phyloP scores from a whole-genome alignment of 2,797 vertebrate genomes.

The Alcedo quadribrachys region DNA sequence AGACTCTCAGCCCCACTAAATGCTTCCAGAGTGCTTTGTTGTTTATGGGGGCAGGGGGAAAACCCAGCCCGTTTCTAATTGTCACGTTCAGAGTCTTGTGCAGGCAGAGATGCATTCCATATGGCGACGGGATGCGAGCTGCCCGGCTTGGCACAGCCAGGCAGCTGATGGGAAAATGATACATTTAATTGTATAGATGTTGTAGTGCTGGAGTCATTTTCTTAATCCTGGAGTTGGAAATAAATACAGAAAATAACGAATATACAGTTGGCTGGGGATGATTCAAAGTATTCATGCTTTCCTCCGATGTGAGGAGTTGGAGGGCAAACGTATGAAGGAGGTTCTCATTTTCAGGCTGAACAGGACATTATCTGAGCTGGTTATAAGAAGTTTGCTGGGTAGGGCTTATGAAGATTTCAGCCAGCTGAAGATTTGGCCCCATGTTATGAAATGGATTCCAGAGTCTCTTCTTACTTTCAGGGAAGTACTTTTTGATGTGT shows the following conservation, averaged over 20 bases:
- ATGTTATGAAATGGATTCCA: background rate
- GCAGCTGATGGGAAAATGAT: slow-evolving; percentile 10
- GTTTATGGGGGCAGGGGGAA: background rate
- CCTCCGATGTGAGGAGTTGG: background rate
- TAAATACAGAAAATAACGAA: slow-evolving; percentile 16
- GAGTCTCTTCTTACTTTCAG: background rate
- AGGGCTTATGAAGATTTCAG: background rate
- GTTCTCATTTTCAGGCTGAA: background rate
- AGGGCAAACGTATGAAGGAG: background rate
- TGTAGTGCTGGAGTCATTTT: slow-evolving; percentile 25
- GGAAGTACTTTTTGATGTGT: background rate
- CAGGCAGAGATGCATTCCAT: background rate
- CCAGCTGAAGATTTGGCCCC: background rate
- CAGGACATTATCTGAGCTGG: background rate
- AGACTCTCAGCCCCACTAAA: background rate
- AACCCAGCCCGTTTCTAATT: background rate
- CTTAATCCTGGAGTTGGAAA: slow-evolving; percentile 27
- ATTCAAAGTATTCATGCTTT: slow-evolving; percentile 1
- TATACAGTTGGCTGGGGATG: slow-evolving; percentile 16
- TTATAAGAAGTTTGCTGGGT: background rate
- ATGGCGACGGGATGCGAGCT: background rate
- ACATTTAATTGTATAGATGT: background rate
- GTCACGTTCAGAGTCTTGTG: background rate
- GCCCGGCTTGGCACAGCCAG: background rate
- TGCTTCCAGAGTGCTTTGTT: slow-evolving; percentile 12